A percentile compares a stretch with the other conserved stretches of the same genome.
phyloP scores from a whole-genome alignment of 1,140 invertebrate genomes.

The Drosophila ercepeae region DNA sequence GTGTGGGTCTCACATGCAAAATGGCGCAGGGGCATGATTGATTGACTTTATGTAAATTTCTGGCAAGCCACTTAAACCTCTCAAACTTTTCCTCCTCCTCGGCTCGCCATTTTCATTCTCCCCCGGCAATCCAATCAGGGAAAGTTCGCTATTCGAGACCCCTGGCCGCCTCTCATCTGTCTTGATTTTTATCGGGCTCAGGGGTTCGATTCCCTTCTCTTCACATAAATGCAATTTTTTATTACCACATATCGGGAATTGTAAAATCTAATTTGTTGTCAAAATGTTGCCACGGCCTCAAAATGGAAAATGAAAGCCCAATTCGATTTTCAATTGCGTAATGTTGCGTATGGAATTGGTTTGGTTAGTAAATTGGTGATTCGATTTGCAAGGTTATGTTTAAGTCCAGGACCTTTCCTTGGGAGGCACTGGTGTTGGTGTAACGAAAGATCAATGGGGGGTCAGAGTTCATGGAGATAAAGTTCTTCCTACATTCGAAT shows the following conservation, averaged over 20 bases:
- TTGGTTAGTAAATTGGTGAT: slow-evolving; percentile 45
- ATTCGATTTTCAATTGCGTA: slow-evolving; percentile 79
- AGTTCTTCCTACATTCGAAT: too few species aligned
- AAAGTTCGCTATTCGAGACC: slow-evolving; percentile 5
- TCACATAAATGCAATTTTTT: slow-evolving; percentile 59
- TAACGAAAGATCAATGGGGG: slow-evolving; percentile 8
- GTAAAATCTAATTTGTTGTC: slow-evolving; percentile 73
- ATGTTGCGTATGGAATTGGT: slow-evolving; percentile 74
- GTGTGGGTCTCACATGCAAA: slow-evolving; percentile 61
- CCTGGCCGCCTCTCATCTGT: background rate
- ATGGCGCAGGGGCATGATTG: slow-evolving; percentile 72
- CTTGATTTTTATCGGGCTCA: slow-evolving; percentile 67
- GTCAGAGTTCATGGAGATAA: background rate
- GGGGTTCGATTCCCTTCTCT: slow-evolving; percentile 53
- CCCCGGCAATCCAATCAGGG: slow-evolving; percentile 47
- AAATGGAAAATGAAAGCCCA: slow-evolving; percentile 52
- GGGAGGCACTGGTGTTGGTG: background rate
- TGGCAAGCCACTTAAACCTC: slow-evolving; percentile 66
- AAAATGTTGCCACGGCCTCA: slow-evolving; percentile 37
- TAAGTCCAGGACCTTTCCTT: slow-evolving; percentile 8
- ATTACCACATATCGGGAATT: slow-evolving; percentile 48
- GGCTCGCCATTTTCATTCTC: background rate
- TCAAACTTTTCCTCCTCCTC: background rate
- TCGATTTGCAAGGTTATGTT: slow-evolving; percentile 63
- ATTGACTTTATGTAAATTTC: slow-evolving; percentile 80